Base-by-base conservation (phyloP, 2,888 invertebrate species). In the Gortyna flavago region DNA sequence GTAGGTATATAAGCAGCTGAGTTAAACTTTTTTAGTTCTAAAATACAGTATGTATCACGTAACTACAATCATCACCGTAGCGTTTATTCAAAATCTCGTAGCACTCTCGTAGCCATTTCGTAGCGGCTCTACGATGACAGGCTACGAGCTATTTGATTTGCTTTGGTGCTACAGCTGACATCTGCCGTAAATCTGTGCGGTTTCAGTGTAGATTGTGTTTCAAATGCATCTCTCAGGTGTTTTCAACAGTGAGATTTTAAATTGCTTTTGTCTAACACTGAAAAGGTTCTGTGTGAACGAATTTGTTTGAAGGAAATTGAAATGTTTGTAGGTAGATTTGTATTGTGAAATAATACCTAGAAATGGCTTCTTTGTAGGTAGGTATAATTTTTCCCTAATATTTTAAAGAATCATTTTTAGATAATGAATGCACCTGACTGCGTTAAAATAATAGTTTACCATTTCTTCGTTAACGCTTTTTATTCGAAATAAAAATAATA, bases 121-220 rank as follows among this genome's bases (percentile, higher is more conserved):
- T 81, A 84, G 80, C 80, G 21, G 54, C 65, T 76, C 81, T 87
- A 83, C 83, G 75, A 75, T 70, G 83, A 75, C 81, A 74, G 48
- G 75, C 83, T 87, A 81, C 87, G 85, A 84, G 72, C 73, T 83
- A 79, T 87, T 86, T 86, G 76, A 80, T 79, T 79, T 66, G 77
- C 71, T 77, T 75, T 75, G 67, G 78, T 62, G 72, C 79, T 73
- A 75, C 71, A 64, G 41, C n/a, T 87, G 81, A 84, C 86, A 80
- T 80, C 73, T 72, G 78, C 73, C 80, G 79, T 77, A 80, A 83
- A 83, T 79, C 75, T 74, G 54, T 79, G 78, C 64, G 64, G 75
- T 75, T 68, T 59, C 71, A 72, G 38, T 61, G 68, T 57, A 79
- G 61, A 79, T 81, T 84, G 75, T 74, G 72, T 73, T 76, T 74